phyloP scores from a whole-genome alignment of 2,888 invertebrate species.

The Plutella xylostella region DNA sequence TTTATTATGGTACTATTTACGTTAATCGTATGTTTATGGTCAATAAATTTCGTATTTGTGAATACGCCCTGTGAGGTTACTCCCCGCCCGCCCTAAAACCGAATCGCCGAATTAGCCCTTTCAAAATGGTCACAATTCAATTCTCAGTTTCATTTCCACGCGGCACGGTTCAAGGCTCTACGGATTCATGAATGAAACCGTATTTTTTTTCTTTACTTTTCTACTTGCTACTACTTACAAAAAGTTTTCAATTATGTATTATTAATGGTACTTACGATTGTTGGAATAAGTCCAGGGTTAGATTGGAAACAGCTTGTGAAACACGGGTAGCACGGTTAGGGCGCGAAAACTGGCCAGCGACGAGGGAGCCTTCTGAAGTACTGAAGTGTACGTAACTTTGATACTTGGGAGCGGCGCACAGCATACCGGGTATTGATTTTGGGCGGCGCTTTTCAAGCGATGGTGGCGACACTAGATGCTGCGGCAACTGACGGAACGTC shows the following conservation, averaged over 20 bases:
- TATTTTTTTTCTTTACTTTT: background rate
- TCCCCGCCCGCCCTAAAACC: slow-evolving; percentile 47
- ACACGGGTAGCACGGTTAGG: slow-evolving; percentile 43
- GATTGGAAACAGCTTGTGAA: slow-evolving; percentile 33
- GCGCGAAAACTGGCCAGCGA: slow-evolving; percentile 43
- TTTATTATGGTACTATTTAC: no score
- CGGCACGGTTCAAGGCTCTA: slow-evolving; percentile 17
- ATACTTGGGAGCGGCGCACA: slow-evolving; percentile 38
- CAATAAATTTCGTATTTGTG: background rate
- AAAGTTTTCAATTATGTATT: slow-evolving; percentile 9
- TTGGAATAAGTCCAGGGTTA: slow-evolving; percentile 29
- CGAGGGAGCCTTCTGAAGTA: slow-evolving; percentile 47
- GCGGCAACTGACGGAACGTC: no score
- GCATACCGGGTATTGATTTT: slow-evolving; percentile 53
- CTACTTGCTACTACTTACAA: background rate
- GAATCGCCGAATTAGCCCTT: slow-evolving; percentile 30
- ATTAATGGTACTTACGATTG: slow-evolving; percentile 37
- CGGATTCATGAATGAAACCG: slow-evolving; percentile 28
- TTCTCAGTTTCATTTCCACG: slow-evolving; percentile 21
- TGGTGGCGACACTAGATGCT: slow-evolving; percentile 35
- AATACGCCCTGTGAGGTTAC: slow-evolving; percentile 31
- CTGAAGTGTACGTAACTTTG: slow-evolving; percentile 31
- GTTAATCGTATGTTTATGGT: no score
- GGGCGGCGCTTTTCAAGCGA: slow-evolving; percentile 45
- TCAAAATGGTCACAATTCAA: slow-evolving; percentile 27